phyloP scores from a whole-genome alignment of 2,113 vertebrate genomes.

The Amblyornis subalaris region DNA sequence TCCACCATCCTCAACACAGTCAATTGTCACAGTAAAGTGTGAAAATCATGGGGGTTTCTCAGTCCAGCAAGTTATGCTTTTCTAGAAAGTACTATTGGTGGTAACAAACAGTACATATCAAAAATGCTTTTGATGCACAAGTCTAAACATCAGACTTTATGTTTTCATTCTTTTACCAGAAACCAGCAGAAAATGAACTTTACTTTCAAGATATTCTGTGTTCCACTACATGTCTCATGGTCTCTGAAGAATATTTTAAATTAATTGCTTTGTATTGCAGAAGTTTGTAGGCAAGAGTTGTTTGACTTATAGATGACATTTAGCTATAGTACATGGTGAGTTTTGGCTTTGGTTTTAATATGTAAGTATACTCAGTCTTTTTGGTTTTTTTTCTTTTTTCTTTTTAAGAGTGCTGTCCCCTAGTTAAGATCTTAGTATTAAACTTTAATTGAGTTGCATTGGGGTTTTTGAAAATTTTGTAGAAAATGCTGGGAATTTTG shows the following conservation, averaged over 20 bases:
- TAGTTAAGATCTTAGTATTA: neutral
- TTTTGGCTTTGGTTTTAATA: neutral
- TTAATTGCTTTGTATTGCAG: neutral
- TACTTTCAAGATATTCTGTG: neutral
- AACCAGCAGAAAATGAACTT: neutral
- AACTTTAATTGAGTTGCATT: neutral
- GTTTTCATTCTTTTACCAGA: neutral
- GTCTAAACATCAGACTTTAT: neutral
- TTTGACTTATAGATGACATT: neutral
- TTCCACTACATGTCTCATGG: neutral
- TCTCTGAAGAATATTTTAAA: neutral
- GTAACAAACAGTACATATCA: neutral
- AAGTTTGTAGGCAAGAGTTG: neutral
- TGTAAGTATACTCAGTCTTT: neutral
- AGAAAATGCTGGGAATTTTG: neutral
- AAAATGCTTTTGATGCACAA: neutral
- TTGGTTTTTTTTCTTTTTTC: neutral
- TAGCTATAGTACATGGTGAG: neutral
- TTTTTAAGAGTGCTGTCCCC: fast-evolving
- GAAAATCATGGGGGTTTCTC: neutral
- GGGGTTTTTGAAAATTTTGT: neutral
- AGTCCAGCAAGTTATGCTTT: neutral
- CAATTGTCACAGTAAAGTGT: neutral
- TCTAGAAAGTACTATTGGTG: neutral
- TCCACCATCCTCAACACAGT: neutral